phyloP scores from a whole-genome alignment of 2,888 invertebrate genomes.

The Parasteatoda lunata region DNA sequence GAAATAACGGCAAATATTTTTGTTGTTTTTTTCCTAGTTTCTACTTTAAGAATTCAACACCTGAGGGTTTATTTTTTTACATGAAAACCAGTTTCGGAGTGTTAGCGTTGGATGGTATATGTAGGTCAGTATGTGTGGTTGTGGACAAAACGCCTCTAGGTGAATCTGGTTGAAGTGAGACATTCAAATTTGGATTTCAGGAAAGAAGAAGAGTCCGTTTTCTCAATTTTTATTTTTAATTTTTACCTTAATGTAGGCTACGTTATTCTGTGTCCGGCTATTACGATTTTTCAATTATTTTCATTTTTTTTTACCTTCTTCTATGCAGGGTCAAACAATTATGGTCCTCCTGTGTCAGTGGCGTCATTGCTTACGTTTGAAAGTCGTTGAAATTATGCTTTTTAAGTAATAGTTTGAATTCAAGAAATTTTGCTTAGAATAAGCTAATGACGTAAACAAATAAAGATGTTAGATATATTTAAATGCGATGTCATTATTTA shows the following conservation, averaged over 20 bases:
- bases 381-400: too few species aligned
- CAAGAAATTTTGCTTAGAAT: too few species aligned
- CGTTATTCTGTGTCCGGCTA: constrained; percentile 46
- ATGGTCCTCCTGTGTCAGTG: too few species aligned
- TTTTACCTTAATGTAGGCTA: constrained; percentile 51
- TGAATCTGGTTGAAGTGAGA: constrained; percentile 28
- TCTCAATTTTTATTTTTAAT: background rate
- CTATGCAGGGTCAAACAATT: constrained; percentile 15
- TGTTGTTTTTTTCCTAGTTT: constrained; percentile 41
- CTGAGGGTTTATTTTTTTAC: constrained; percentile 33
- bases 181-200: background rate
- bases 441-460: too few species aligned
- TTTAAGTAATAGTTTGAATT: too few species aligned
- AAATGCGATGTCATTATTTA: too few species aligned
- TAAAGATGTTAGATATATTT: too few species aligned
- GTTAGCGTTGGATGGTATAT: constrained; percentile 34
- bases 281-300: background rate
- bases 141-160: constrained; percentile 24
- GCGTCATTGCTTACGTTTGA: too few species aligned
- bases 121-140: constrained; percentile 58
- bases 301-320: constrained; percentile 6
- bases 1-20: constrained; percentile 39
- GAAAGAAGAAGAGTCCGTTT: constrained; percentile 11
- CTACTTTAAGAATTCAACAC: constrained; percentile 66
- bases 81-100: constrained; percentile 36